Evolutionary conservation across 2,888 invertebrate genomes (phyloP).

Genomic region (Ectemnius cavifrons): DNA sequence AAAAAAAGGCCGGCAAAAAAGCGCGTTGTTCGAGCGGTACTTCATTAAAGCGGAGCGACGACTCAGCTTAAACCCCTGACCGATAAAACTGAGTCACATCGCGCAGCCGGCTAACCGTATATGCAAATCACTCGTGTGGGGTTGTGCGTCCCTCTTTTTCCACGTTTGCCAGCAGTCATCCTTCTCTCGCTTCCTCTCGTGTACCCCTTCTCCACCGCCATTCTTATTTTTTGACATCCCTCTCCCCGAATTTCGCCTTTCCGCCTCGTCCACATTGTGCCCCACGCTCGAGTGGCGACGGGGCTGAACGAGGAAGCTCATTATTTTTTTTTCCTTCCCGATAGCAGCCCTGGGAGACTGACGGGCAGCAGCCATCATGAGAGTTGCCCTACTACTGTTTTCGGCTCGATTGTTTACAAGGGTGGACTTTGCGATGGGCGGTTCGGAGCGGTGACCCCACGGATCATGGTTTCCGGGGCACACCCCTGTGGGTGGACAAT

Average conservation of each 20-base stretch:
- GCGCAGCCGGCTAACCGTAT: slow-evolving; percentile 67
- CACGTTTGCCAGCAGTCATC: slow-evolving; percentile 9
- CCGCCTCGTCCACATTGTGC: slow-evolving; percentile 16
- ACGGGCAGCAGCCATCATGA: slow-evolving; percentile 62
- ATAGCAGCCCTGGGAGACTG: slow-evolving; percentile 52
- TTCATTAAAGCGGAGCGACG: slow-evolving; percentile 64
- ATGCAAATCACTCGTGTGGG: slow-evolving; percentile 69
- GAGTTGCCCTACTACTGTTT: slow-evolving; percentile 41
- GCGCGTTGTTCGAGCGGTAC: slow-evolving; percentile 40
- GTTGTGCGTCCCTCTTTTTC: slow-evolving; percentile 43
- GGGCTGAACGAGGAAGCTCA: slow-evolving; percentile 61
- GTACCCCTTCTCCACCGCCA: slow-evolving; percentile 1
- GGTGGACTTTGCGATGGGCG: slow-evolving; percentile 56
- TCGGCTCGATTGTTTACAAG: slow-evolving; percentile 57
- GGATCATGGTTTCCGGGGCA: slow-evolving; percentile 13
- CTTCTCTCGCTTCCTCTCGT: slow-evolving; percentile 26
- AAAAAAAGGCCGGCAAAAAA: slow-evolving; percentile 15
- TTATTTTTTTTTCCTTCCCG: slow-evolving; percentile 57
- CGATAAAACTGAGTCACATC: slow-evolving; percentile 67
- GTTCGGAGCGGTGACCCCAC: slow-evolving; percentile 43
- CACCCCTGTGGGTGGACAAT: neutral
- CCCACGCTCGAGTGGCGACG: slow-evolving; percentile 44
- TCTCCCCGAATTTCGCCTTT: slow-evolving; percentile 7
- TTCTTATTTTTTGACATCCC: slow-evolving; percentile 17
- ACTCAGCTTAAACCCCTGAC: slow-evolving; percentile 59